These are phyloP conservation scores for Montipora capricornis DNA, from an alignment of 64 coral and sea anemone species.

Conservation along the genomic window DNA sequence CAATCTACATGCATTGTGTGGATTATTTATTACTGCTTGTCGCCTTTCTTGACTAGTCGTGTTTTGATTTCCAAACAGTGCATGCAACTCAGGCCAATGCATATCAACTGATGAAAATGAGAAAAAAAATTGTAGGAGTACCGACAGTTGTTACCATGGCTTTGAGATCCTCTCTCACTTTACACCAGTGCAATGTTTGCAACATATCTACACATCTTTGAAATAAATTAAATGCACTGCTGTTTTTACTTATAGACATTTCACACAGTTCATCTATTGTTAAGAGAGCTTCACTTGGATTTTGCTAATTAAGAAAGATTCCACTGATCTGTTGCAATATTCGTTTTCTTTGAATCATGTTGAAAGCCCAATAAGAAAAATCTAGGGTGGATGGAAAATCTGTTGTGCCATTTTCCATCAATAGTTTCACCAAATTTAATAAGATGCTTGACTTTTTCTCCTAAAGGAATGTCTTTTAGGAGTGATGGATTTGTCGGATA, in stretches of 20 bases:
- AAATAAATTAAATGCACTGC: neutral
- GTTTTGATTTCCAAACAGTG: slow-evolving; percentile 15
- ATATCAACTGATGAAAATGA: slow-evolving; percentile 23
- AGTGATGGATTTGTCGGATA: slow-evolving; percentile 39
- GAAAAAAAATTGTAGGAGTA: too few species aligned
- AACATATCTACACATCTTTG: slow-evolving; percentile 57
- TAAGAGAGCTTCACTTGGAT: neutral
- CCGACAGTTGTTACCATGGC: neutral
- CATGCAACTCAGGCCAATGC: neutral
- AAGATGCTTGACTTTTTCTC: slow-evolving; percentile 63
- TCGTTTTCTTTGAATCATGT: slow-evolving; percentile 42
- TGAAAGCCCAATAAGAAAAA: slow-evolving; percentile 44
- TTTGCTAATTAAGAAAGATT: neutral
- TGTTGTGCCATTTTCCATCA: neutral
- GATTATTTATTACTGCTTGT: slow-evolving; percentile 42
- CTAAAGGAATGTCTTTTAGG: slow-evolving; percentile 48
- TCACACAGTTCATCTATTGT: slow-evolving; percentile 50
- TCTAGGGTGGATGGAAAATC: slow-evolving; percentile 33
- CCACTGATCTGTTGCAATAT: slow-evolving; percentile 6
- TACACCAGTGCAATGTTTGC: slow-evolving; percentile 41
- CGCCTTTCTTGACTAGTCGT: neutral
- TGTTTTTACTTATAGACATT: slow-evolving; percentile 35
- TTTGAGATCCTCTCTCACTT: neutral
- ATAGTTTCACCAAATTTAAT: slow-evolving; percentile 45
- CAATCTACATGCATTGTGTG: neutral